A percentile compares a stretch with the other conserved stretches of the same genome.
Conservation (phyloP, 2,888 invertebrate species). For the Blastobasis adustella region DNA sequence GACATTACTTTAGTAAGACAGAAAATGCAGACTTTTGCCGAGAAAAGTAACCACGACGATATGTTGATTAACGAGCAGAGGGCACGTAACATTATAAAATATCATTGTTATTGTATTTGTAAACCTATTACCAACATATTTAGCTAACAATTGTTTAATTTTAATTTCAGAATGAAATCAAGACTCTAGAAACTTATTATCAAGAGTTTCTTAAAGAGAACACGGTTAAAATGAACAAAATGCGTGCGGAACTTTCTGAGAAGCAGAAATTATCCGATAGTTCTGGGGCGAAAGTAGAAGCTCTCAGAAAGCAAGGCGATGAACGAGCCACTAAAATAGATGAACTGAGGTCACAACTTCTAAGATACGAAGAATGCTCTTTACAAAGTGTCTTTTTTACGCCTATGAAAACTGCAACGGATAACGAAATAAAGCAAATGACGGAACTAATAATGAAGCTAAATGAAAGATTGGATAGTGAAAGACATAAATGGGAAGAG, state of each 20-base stretch:
- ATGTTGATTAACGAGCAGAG: slow-evolving; percentile 77
- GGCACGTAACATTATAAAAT: slow-evolving; percentile 35
- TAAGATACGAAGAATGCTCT: slow-evolving; percentile 63
- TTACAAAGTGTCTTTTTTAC: slow-evolving; percentile 65
- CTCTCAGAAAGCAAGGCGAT: slow-evolving; percentile 56
- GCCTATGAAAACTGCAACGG: slow-evolving; percentile 72
- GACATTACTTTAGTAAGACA: slow-evolving; percentile 75
- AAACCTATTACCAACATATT: too few species aligned
- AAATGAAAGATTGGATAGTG: slow-evolving; percentile 74
- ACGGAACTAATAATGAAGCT: slow-evolving; percentile 73
- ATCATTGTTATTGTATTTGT: too few species aligned
- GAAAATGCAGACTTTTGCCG: slow-evolving; percentile 75
- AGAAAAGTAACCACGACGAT: slow-evolving; percentile 78
- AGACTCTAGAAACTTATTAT: slow-evolving; percentile 54
- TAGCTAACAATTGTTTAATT: background rate
- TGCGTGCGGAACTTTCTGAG: slow-evolving; percentile 53
- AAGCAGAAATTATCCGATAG: slow-evolving; percentile 57
- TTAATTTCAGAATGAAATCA: slow-evolving; percentile 64
- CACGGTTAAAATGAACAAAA: slow-evolving; percentile 62
- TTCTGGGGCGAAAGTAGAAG: slow-evolving; percentile 67
- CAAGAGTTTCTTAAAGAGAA: slow-evolving; percentile 68
- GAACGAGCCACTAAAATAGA: slow-evolving; percentile 65
- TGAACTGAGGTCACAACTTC: slow-evolving; percentile 55
- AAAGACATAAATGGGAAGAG: slow-evolving; percentile 74
- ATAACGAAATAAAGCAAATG: slow-evolving; percentile 77